Evolutionary conservation across 1,140 invertebrate species (phyloP).

Genomic region (Saccostrea glomerata): DNA sequence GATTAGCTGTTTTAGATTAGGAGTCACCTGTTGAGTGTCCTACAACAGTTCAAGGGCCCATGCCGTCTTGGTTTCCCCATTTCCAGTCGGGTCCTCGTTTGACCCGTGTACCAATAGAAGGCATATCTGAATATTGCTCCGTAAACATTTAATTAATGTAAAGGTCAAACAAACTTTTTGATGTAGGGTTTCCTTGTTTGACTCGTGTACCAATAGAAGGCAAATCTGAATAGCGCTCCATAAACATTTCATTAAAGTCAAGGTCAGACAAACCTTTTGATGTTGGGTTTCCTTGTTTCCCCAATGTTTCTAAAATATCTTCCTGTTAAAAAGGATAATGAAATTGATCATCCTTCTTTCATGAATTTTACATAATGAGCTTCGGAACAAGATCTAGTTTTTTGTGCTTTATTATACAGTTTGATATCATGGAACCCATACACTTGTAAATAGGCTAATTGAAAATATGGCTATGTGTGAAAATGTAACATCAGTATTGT

Average conservation of each 20-base stretch:
- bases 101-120: neutral
- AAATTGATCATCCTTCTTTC: no score
- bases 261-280: neutral
- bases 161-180: no score
- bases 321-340: neutral
- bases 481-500: no score
- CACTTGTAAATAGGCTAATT: no score
- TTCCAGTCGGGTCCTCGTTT: slow-evolving; percentile 48
- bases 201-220: slow-evolving; percentile 10
- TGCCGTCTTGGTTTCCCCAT: slow-evolving; percentile 53
- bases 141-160: neutral
- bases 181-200: slow-evolving; percentile 41
- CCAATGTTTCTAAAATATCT: neutral
- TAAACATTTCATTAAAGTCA: neutral
- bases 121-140: neutral
- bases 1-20: no score
- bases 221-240: neutral
- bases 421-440: no score
- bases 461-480: no score
- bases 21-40: slow-evolving; percentile 35
- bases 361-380: no score
- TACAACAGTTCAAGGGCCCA: slow-evolving; percentile 46
- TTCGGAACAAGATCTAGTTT: no score
- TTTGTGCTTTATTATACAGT: no score
- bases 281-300: no score